Conservation (phyloP, 2,888 invertebrate species). For the Agrotis segetum region DNA sequence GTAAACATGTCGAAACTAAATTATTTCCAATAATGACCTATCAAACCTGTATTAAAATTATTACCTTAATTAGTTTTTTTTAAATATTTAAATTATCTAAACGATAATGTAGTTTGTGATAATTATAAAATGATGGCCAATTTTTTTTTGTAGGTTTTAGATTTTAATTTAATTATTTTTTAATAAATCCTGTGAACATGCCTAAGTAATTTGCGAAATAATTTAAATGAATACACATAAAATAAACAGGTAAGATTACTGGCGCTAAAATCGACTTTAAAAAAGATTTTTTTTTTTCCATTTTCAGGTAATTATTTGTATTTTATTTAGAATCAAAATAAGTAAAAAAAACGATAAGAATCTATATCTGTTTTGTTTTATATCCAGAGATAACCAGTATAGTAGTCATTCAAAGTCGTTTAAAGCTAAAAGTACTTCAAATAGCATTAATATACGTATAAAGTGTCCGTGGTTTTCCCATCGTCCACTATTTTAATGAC, state of each 20-base stretch:
- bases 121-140: conserved; percentile 38
- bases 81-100: conserved; percentile 39
- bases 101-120: conserved; percentile 42
- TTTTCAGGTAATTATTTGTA: too few relatives aligned
- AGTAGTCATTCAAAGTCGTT: neutral
- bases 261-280: neutral
- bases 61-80: conserved; percentile 53
- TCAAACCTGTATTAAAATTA: conserved; percentile 55
- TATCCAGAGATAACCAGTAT: neutral
- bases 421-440: neutral
- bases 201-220: too few relatives aligned
- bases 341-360: neutral
- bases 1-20: conserved; percentile 56
- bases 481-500: conserved; percentile 46
- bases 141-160: conserved; percentile 18
- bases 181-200: too few relatives aligned
- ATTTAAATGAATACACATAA: too few relatives aligned
- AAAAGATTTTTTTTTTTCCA: too few relatives aligned
- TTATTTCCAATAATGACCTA: conserved; percentile 57
- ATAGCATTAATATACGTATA: neutral
- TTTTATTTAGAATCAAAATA: neutral
- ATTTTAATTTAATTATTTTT: conserved; percentile 28
- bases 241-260: too few relatives aligned
- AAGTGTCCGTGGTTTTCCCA: conserved; percentile 6
- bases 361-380: too few relatives aligned